Base-by-base conservation (phyloP, 2,888 invertebrate species). In the Dasysyrphus albostriatus region DNA sequence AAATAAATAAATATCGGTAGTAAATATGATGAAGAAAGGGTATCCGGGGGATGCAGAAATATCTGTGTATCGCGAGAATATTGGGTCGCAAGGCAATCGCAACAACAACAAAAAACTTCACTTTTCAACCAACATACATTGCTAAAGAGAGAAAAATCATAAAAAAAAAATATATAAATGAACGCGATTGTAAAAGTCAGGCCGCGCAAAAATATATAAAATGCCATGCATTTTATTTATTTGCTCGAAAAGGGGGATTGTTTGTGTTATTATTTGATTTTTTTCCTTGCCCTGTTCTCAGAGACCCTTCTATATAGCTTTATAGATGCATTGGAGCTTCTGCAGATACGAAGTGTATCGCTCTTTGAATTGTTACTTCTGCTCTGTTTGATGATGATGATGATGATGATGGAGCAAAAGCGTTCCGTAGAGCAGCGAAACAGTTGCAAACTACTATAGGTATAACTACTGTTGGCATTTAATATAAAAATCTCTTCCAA, bases 211-310 rank as follows among this genome's bases (percentile, higher is more conserved):
- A 69, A 78, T 67, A 65, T 70, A 82, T 77, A 77, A 82, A 87
- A 87, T 87, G 63, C 70, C 78, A 78, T 78, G 82, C 77, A 87
- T 87, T 82, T 87, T 82, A 87, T 87, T 87, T 82, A 87, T 78
- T 87, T 70, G 74, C 78, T 82, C 42, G 14, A 58, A n/a, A 70
- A 82, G 70, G 73, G 82, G 82, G 70, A 77, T 70, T 85, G 82
- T 81, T 82, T 82, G 82, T 70, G 82, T 70, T 78, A 82, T 74
- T 81, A 78, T 81, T 82, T 73, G 77, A 61, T 73, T 77, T 72
- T 75, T 78, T 72, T 56, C 12, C 32, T 37, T 42, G 61, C 61
- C 61, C 24, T 47, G 19, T 67, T 69, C 77, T 29, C 77, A 87
- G 74, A 56, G 78, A 56, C 85, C 73, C 42, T 81, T 49, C 47